Base-by-base conservation (phyloP, 2,113 vertebrate genomes). In the Passer montanus region DNA sequence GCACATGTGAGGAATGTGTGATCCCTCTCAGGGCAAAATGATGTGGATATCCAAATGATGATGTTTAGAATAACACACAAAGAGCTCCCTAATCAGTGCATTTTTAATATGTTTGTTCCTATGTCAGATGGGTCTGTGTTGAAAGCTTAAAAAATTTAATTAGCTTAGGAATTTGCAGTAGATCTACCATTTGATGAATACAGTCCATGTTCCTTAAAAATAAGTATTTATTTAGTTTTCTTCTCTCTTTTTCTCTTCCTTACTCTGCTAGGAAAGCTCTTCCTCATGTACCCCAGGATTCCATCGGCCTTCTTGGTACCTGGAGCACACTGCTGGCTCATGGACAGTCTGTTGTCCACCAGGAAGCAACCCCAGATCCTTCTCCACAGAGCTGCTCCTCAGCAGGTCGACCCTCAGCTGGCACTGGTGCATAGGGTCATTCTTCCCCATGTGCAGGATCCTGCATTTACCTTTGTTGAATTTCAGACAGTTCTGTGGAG, bases 401-500 rank as follows among this genome's bases (percentile, higher is more conserved):
- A 44, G 22, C 8, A 58, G 52, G 4, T 31, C 1, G 1, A 10
- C 2, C 5, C 35, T 10, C 44, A 74, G 37, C 33, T 4, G 7
- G 28, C 21, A 0, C 4, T 43, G 22, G 26, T 35, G 35, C 24
- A 3, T 12, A 22, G 35, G 26, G 9, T 43, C 56, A 7, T 37
- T 44, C 17, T 64, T n/a, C 13, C 13, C 11, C 30, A 47, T 0
- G 0, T 41, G 46, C 28, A 60, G 39, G 20, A 41, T 11, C 23
- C n/a, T 68, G n/a, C 11, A 26, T 19, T 31, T 68, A 24, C 7
- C 24, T 53, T 62, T 55, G 14, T 3, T 35, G 30, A 22, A 62
- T 60, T 69, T 76, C 30, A 41, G 24, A 18, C 3, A 2, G 14
- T 35, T 60, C n/a, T 68, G 11, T 53, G 21, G n/a, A 41, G 24